phyloP scores from a whole-genome alignment of 2,113 vertebrate species.

The Acanthisitta chloris region DNA sequence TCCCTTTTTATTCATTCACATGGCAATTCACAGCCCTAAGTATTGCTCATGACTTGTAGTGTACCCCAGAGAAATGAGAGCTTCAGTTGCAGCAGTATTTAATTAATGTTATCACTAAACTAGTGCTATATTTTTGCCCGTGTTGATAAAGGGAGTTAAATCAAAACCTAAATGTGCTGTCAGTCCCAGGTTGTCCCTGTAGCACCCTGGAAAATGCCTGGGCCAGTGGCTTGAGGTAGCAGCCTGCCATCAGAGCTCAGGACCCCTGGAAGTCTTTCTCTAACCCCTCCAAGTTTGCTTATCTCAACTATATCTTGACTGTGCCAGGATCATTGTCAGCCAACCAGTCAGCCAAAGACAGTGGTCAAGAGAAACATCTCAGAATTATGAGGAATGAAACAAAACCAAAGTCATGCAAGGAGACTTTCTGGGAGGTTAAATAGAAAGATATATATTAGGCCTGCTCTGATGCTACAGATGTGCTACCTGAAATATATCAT shows the following conservation, averaged over 20 bases:
- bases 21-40: background rate
- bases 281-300: background rate
- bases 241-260: background rate
- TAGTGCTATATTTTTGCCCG: background rate
- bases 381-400: background rate
- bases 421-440: background rate
- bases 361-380: background rate
- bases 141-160: background rate
- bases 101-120: background rate
- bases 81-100: background rate
- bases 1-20: constrained; percentile 36
- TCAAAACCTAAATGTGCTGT: fast-evolving
- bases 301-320: background rate
- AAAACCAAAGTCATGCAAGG: background rate
- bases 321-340: background rate
- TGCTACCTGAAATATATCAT: background rate
- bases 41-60: background rate
- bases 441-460: background rate
- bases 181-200: background rate
- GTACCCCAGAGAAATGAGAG: background rate
- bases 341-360: background rate
- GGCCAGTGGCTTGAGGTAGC: background rate
- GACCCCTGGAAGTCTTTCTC: background rate
- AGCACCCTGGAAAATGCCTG: background rate
- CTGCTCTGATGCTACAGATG: background rate